A percentile compares a stretch with the other conserved stretches of the same genome.
Conservation (phyloP, 2,797 vertebrate genomes). For the Serranus cabrilla region DNA sequence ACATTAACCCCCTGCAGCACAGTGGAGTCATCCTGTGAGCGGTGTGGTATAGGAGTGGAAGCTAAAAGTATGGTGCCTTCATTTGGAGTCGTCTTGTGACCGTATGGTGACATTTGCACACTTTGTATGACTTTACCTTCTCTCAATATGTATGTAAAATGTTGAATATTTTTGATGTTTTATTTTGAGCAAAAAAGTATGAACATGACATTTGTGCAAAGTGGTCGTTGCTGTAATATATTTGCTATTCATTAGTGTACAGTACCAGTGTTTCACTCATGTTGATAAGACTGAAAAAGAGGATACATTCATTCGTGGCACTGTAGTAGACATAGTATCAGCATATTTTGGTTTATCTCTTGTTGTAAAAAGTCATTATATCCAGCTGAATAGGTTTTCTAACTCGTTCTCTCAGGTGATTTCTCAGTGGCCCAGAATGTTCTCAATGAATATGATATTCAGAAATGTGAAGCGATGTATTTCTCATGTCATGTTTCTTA, state of each 20-base stretch:
- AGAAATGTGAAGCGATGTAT: constrained; percentile 83
- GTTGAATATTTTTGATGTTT: constrained; percentile 68
- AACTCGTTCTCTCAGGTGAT: constrained; percentile 87
- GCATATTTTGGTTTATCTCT: constrained; percentile 7
- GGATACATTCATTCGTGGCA: not conserved
- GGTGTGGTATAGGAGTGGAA: constrained; percentile 48
- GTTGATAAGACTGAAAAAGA: constrained; percentile 50
- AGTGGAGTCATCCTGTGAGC: constrained; percentile 12
- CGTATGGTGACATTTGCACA: constrained; percentile 82
- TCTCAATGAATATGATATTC: constrained; percentile 78
- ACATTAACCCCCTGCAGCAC: constrained; percentile 8
- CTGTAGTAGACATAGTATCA: constrained; percentile 10
- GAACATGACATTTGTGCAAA: constrained; percentile 61
- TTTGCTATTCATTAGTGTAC: constrained; percentile 68
- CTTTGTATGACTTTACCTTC: constrained; percentile 72
- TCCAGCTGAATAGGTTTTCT: constrained; percentile 69
- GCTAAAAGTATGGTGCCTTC: constrained; percentile 78
- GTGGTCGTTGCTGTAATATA: constrained; percentile 75
- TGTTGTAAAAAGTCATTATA: constrained; percentile 44
- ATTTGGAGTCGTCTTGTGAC: constrained; percentile 72
- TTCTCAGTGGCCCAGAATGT: constrained; percentile 82
- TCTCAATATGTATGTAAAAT: constrained; percentile 68
- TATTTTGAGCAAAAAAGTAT: constrained; percentile 58
- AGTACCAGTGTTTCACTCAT: constrained; percentile 69
- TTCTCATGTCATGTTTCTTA: constrained; percentile 81